Evolutionary conservation across 2,888 invertebrate genomes (phyloP), one percentile per base, ranked within the genome.

Genomic region (Erebia aethiops): DNA sequence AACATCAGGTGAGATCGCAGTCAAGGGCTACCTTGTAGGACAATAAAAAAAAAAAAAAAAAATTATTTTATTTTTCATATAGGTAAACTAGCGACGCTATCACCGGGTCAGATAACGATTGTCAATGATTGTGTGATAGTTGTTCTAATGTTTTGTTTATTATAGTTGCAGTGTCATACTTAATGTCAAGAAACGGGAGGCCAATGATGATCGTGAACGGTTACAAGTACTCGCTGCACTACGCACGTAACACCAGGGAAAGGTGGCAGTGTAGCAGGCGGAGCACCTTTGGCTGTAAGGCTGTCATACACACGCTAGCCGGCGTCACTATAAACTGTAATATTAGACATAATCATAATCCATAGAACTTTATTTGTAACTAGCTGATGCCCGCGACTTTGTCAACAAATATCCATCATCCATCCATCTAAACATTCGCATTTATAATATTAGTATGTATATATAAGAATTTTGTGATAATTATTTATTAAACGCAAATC

Each of bases 231-330:
- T 88, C 88, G 0, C 73, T 87, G 7, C 88, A 89, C 68, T 88
- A 88, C 76, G 75, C 81, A 0, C 75, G 86, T 46, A 86, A 86
- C 51, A 76, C 78, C 21, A 87, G 82, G 52, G 83, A 84, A 58
- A 76, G 89, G 2, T 89, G 89, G 89, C 85, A 87, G 72, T 89
- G 89, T 70, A 87, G 85, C 51, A 80, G 87, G 46, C 77, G 89
- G n/a, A 87, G 87, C 58, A 82, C 83, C 68, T 88, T 81, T 60
- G 89, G 88, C 0, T 89, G 89, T 66, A 89, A 87, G 73, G 89
- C 89, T 0, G 86, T 84, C 0, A 78, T 89, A 16, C 85, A 86
- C 21, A 83, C 82, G 11, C 71, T 76, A 1, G 80, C 80, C 0
- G 85, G 85, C 0, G 74, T 74, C 9, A 76, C 84, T 0, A 75